Conservation (phyloP, 2,113 vertebrate genomes). For the Carassius auratus region DNA sequence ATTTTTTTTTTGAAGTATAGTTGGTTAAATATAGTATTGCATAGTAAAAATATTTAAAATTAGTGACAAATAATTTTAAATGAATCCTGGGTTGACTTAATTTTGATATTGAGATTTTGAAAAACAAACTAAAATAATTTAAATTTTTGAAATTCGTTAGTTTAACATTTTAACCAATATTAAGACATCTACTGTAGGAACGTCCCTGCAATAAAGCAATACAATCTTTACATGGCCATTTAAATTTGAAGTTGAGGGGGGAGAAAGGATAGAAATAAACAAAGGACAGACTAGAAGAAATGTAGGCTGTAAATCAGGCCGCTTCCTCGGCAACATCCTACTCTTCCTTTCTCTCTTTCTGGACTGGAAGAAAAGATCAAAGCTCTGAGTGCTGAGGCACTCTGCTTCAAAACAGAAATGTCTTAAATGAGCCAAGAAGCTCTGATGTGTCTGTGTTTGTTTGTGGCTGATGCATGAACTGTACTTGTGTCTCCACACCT, state of each 20-base stretch:
- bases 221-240: neutral
- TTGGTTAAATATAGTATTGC: too few relatives aligned
- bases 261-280: neutral
- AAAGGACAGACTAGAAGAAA: neutral
- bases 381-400: neutral
- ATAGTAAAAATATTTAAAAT: too few relatives aligned
- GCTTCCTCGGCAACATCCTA: neutral
- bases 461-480: neutral
- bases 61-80: too few relatives aligned
- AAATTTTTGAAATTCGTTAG: too few relatives aligned
- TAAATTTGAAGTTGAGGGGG: neutral
- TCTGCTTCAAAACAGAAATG: constrained; percentile 33
- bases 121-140: too few relatives aligned
- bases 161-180: too few relatives aligned
- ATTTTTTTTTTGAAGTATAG: too few relatives aligned
- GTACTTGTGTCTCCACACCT: neutral
- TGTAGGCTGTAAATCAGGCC: constrained; percentile 1
- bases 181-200: neutral
- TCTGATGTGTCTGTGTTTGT: neutral
- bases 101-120: too few relatives aligned
- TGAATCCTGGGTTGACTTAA: too few relatives aligned
- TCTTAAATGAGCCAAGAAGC: constrained; percentile 25
- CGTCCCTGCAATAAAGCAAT: neutral
- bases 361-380: constrained; percentile 21
- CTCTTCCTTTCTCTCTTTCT: neutral